These are phyloP conservation scores for Hemicordylus capensis DNA, from an alignment of 2,113 vertebrate species.

Conservation along the genomic window DNA sequence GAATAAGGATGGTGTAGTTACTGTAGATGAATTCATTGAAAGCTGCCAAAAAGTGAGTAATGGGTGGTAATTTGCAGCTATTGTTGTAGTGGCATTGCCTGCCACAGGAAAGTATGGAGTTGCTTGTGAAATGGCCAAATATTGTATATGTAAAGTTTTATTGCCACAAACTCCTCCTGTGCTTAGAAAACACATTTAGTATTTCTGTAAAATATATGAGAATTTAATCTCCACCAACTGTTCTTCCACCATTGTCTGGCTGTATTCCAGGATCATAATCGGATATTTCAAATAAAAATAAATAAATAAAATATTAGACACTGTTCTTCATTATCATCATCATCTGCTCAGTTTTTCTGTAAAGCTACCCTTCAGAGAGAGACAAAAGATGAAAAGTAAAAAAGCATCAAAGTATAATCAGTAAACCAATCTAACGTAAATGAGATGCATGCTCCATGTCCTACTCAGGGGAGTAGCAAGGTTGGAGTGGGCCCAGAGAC, in stretches of 20 bases:
- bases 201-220: not conserved
- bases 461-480: no score
- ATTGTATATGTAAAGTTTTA: not conserved
- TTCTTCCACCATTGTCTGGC: not conserved
- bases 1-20: slow-evolving; percentile 98
- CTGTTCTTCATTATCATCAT: not conserved
- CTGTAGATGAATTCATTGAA: slow-evolving; percentile 99
- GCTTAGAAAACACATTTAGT: not conserved
- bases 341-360: not conserved
- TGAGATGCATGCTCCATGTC: no score
- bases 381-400: not conserved
- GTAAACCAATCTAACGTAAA: not conserved
- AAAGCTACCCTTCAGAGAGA: not conserved
- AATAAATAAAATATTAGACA: not conserved
- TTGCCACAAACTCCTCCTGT: not conserved
- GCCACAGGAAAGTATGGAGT: not conserved
- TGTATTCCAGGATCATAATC: no score
- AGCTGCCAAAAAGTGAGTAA: slow-evolving; percentile 97
- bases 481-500: no score
- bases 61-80: not conserved
- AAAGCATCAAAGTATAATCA: not conserved
- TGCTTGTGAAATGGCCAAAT: not conserved
- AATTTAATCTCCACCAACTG: not conserved
- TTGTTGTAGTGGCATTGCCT: not conserved
- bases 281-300: no score